Conservation (phyloP, 2,113 vertebrate species). For the Thunnus thynnus region DNA sequence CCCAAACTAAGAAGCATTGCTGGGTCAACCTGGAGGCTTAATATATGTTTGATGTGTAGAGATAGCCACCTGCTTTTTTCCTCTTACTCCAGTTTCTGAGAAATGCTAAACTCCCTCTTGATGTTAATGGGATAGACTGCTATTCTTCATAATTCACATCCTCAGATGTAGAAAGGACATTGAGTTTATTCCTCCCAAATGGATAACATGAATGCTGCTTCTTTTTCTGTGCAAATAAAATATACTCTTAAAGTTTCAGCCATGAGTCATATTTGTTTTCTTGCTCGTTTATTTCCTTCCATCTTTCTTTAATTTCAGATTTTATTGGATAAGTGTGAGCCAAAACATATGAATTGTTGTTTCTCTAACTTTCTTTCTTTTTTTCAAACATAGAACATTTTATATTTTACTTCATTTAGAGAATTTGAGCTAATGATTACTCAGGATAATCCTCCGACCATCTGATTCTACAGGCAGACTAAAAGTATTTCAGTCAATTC, state of each 20-base stretch:
- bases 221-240: slow-evolving; percentile 23
- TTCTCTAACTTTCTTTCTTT: too few species aligned
- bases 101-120: slow-evolving; percentile 78
- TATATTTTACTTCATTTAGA: background rate
- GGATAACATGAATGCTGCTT: slow-evolving; percentile 37
- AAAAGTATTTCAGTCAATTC: slow-evolving; percentile 37
- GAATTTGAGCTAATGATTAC: background rate
- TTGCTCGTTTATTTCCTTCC: slow-evolving; percentile 18
- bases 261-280: slow-evolving; percentile 9
- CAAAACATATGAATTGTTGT: background rate
- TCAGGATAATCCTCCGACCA: slow-evolving; percentile 4
- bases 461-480: slow-evolving; percentile 27
- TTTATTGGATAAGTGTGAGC: background rate
- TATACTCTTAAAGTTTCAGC: slow-evolving; percentile 23
- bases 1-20: slow-evolving; percentile 77
- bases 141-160: slow-evolving; percentile 71
- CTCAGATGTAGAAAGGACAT: slow-evolving; percentile 71
- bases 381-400: too few species aligned
- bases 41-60: slow-evolving; percentile 86
- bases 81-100: slow-evolving; percentile 68
- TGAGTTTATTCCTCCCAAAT: slow-evolving; percentile 71
- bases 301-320: background rate
- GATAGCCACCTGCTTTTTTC: slow-evolving; percentile 81
- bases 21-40: slow-evolving; percentile 82
- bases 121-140: slow-evolving; percentile 80